phyloP scores from a whole-genome alignment of 2,888 invertebrate genomes.

The Colostygia pectinataria region DNA sequence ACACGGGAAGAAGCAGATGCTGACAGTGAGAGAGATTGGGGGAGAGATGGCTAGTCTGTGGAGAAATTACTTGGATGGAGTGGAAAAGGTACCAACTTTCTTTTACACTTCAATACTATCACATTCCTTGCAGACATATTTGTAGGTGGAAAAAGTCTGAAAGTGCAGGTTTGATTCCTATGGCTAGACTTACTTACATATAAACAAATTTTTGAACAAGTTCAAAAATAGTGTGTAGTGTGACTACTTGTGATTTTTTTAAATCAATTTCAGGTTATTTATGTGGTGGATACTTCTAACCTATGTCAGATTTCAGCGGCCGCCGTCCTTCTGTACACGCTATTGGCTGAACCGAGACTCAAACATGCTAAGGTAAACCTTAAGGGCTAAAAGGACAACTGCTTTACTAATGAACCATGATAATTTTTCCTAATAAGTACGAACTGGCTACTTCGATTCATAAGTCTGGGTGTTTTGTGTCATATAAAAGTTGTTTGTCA shows the following conservation, averaged over 20 bases:
- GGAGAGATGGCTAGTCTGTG: slow-evolving; percentile 92
- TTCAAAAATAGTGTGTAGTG: neutral
- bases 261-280: slow-evolving; percentile 83
- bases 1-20: slow-evolving; percentile 76
- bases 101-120: neutral
- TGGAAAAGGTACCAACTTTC: slow-evolving; percentile 73
- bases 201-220: neutral
- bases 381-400: no score
- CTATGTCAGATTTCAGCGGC: slow-evolving; percentile 93
- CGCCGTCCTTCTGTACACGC: slow-evolving; percentile 90
- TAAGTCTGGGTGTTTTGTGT: no score
- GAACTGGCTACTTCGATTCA: no score
- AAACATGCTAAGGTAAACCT: slow-evolving; percentile 84
- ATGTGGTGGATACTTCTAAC: slow-evolving; percentile 92
- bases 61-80: slow-evolving; percentile 88
- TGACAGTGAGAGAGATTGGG: slow-evolving; percentile 88
- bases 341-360: slow-evolving; percentile 88
- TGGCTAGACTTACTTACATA: neutral
- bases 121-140: neutral
- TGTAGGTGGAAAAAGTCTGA: no score
- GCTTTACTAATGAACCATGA: neutral
- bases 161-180: neutral
- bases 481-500: no score
- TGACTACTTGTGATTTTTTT: no score
- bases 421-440: no score